Percentiles rank a stretch among this genome's conserved stretches.
Evolutionary conservation across 2,888 invertebrate genomes (phyloP).

Genomic region (Melitaea athalia): DNA sequence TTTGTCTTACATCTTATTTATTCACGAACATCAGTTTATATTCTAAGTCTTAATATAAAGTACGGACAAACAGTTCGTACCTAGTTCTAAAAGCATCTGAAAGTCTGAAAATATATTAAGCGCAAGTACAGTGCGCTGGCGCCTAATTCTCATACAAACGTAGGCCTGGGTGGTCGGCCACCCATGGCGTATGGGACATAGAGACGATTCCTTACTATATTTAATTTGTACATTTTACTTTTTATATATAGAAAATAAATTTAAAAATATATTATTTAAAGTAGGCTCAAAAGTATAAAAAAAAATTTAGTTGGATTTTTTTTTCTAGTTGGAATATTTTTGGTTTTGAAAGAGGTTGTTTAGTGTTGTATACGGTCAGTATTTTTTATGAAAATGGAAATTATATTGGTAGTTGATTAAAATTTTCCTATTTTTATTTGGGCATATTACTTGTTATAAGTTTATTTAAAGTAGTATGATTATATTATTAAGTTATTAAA

Average conservation of each 20-base stretch:
- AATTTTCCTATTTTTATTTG: too few relatives aligned
- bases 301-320: too few relatives aligned
- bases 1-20: too few relatives aligned
- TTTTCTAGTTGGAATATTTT: too few relatives aligned
- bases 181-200: slow-evolving; percentile 55
- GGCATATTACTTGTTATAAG: too few relatives aligned
- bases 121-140: slow-evolving; percentile 40
- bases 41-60: not conserved
- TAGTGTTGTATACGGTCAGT: too few relatives aligned
- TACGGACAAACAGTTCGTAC: not conserved
- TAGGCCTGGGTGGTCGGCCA: slow-evolving; percentile 71
- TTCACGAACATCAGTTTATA: too few relatives aligned
- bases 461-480: too few relatives aligned
- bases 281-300: not conserved
- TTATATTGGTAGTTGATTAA: too few relatives aligned
- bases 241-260: not conserved
- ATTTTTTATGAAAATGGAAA: too few relatives aligned
- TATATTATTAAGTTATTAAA: too few relatives aligned
- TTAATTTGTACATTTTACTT: not conserved
- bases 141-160: slow-evolving; percentile 47
- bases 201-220: slow-evolving; percentile 42
- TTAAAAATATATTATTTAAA: not conserved
- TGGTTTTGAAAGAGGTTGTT: too few relatives aligned
- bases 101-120: slow-evolving; percentile 21
- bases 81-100: slow-evolving; percentile 10